Base-by-base conservation (phyloP, 2,113 vertebrate genomes). In the Bos javanicus region DNA sequence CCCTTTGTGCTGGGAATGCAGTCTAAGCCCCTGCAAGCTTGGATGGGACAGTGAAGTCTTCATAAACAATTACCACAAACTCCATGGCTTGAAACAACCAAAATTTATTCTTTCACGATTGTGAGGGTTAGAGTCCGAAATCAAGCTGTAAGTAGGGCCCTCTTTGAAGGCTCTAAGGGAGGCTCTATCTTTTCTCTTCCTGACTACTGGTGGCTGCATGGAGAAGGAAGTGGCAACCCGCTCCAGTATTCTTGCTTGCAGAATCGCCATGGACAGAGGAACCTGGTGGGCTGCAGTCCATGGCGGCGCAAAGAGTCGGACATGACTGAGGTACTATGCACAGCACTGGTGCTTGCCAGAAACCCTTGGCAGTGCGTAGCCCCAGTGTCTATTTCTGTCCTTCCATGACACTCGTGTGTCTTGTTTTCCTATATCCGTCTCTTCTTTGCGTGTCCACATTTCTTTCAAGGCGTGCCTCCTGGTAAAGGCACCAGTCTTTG, bases 331-430 rank as follows among this genome's bases (percentile, higher is more conserved):
- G 33, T 19, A 67, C 33, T 2, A 5, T 10, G 64, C 33, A 67
- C 17, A 67, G 64, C 64, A 36, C 39, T 46, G 36, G 6, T 46
- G 13, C 39, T 15, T 78, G 39, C 74, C 39, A n/a, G 39, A 78
- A 43, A 78, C 6, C 2, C 25, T 9, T 46, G 74, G 25, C 74
- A 4, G 28, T 4, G 39, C 0, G 25, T 4, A 43, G 7, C 74
- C 46, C 13, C 71, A 25, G 6, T 26, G 23, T 78, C 74, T 78
- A 4, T 0, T 78, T 78, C 74, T 78, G 39, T 78, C 74, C 39
- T 78, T 78, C 39, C 6, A 16, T 0, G 39, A 39, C 1, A 7
- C 23, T 28, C 0, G 0, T 8, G 2, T 28, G 74, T 28, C 74
- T 46, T 46, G 7, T 28, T 7, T 78, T 15, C 74, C 74, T 78